Evolutionary conservation across 2,113 vertebrate species (phyloP).

Genomic region (Melanocharis versteri): DNA sequence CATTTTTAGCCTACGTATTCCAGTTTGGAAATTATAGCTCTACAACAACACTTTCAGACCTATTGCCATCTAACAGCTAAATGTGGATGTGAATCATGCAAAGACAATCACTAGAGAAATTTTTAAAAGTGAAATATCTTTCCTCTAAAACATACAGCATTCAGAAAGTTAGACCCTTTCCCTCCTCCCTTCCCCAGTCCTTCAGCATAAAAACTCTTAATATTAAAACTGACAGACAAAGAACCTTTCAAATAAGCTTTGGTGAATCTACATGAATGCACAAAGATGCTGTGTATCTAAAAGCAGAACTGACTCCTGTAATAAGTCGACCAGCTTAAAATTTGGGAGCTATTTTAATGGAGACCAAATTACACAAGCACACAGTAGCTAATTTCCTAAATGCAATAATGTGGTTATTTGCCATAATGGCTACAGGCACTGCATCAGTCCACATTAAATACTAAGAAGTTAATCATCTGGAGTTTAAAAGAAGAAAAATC

Average conservation of each 20-base stretch:
- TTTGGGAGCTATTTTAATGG: conserved; percentile 1
- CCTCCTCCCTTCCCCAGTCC: not conserved
- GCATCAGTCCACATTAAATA: conserved; percentile 9
- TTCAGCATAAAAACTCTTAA: not conserved
- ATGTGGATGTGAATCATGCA: not conserved
- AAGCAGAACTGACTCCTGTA: not conserved
- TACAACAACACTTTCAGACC: not conserved
- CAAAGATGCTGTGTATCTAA: not conserved
- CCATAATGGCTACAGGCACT: conserved; percentile 3
- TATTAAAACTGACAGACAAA: not conserved
- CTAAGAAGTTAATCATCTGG: not conserved
- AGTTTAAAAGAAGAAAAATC: not conserved
- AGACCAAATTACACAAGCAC: conserved; percentile 6
- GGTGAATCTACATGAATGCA: not conserved
- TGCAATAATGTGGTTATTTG: conserved; percentile 20
- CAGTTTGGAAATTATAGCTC: not conserved
- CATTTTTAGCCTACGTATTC: not conserved
- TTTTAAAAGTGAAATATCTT: not conserved
- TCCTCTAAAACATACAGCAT: not conserved
- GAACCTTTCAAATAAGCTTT: not conserved
- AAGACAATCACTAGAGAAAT: not conserved
- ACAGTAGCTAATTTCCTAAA: conserved; percentile 34
- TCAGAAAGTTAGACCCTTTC: not conserved
- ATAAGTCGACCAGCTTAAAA: not conserved
- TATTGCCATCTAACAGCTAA: not conserved